Conservation (phyloP, 1,140 invertebrate species). For the Notospermus geniculatus region DNA sequence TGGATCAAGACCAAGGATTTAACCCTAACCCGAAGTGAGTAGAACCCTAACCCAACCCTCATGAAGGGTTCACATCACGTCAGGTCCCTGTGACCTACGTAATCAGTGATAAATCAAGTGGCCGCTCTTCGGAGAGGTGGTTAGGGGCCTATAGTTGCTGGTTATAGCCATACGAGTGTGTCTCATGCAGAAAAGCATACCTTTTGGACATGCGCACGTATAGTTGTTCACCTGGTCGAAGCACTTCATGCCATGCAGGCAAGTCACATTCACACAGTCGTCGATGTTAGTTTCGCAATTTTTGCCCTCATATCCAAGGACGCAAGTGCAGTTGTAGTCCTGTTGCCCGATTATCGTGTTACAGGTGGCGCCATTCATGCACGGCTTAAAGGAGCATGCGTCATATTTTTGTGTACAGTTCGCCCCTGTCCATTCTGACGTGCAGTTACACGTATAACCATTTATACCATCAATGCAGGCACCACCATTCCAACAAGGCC, state of each 20-base stretch:
- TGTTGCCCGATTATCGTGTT: neutral
- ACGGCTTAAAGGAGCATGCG: slow-evolving; percentile 31
- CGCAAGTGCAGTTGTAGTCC: slow-evolving; percentile 13
- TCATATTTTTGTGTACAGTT: slow-evolving; percentile 28
- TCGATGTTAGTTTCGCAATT: slow-evolving; percentile 5
- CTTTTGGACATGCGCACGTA: slow-evolving; percentile 32
- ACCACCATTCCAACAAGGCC: slow-evolving; percentile 32
- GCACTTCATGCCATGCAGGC: slow-evolving; percentile 22
- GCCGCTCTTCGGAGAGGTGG: no score
- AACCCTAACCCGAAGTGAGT: no score
- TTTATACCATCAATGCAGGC: slow-evolving; percentile 71
- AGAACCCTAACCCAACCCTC: no score
- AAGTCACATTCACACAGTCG: slow-evolving; percentile 14
- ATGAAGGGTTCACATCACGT: no score
- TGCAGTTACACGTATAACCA: slow-evolving; percentile 60
- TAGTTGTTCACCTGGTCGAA: slow-evolving; percentile 28
- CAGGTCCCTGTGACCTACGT: no score
- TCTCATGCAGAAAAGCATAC: slow-evolving; percentile 13
- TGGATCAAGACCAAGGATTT: no score
- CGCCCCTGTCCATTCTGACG: slow-evolving; percentile 33
- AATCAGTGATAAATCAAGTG: no score
- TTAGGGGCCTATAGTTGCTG: no score
- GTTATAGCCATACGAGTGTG: neutral
- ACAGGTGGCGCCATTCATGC: slow-evolving; percentile 23
- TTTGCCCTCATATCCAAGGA: slow-evolving; percentile 25